Conservation (phyloP, 2,797 vertebrate species). For the Streptopelia turtur region DNA sequence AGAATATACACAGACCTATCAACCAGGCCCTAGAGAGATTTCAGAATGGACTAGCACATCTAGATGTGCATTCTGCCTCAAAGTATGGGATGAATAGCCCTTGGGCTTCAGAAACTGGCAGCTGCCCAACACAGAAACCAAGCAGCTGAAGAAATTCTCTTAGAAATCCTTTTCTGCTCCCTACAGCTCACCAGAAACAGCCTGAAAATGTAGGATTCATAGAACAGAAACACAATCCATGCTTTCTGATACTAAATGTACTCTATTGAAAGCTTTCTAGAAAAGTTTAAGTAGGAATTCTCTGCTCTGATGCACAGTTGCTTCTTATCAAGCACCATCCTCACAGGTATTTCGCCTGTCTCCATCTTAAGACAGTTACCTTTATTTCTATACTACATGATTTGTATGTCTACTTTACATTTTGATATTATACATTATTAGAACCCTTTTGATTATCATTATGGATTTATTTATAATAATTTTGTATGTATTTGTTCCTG, state of each 20-base stretch:
- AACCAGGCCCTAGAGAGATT: background rate
- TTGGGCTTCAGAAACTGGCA: background rate
- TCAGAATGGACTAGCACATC: background rate
- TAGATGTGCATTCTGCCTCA: background rate
- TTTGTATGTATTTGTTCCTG: background rate
- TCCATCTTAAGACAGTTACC: background rate
- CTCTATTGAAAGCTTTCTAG: background rate
- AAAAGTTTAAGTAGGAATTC: background rate
- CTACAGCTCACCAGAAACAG: background rate
- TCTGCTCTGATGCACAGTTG: background rate
- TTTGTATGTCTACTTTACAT: background rate
- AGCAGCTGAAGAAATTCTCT: background rate
- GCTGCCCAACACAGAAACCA: background rate
- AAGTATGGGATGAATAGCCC: background rate
- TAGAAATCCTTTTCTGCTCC: background rate
- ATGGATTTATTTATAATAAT: background rate
- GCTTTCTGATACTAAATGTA: background rate
- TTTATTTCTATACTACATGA: background rate
- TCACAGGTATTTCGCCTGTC: background rate
- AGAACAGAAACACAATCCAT: background rate
- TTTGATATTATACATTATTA: background rate
- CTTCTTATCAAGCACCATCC: background rate
- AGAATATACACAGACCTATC: background rate
- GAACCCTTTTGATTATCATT: background rate
- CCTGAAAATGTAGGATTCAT: background rate